Percentiles rank a stretch among this genome's conserved stretches.
Evolutionary conservation across 2,888 invertebrate species (phyloP).

Genomic region (Drosophila niveifrons): DNA sequence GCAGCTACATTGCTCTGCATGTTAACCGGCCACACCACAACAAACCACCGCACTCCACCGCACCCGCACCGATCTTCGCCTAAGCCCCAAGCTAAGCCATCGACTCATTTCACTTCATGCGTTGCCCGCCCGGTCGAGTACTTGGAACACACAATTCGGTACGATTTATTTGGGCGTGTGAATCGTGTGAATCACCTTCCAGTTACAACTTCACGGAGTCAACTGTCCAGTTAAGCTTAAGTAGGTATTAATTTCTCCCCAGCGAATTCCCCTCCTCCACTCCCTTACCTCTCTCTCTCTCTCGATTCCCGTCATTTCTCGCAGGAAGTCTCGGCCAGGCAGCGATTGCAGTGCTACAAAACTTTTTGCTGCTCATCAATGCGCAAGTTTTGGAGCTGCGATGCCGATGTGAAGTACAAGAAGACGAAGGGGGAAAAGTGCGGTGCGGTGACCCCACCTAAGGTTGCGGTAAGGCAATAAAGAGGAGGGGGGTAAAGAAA

Average conservation of each 20-base stretch:
- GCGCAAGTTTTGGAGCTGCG: constrained; percentile 24
- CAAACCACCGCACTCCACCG: neutral
- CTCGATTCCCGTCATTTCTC: neutral
- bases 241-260: constrained; percentile 83
- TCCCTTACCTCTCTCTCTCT: too few species aligned
- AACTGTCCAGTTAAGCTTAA: constrained; percentile 79
- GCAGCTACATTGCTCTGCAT: constrained; percentile 21
- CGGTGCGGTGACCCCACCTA: constrained; percentile 25
- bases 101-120: constrained; percentile 3
- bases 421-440: neutral
- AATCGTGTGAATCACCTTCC: constrained; percentile 67
- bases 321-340: constrained; percentile 24
- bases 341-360: constrained; percentile 75
- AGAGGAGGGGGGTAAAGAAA: neutral
- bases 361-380: constrained; percentile 59
- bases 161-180: constrained; percentile 52
- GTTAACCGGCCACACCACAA: neutral
- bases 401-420: neutral
- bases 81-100: neutral
- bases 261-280: constrained; percentile 38
- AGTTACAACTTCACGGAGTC: constrained; percentile 44
- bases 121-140: neutral
- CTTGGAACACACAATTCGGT: constrained; percentile 4
- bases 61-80: neutral
- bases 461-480: constrained; percentile 21